Percentiles rank a stretch among this genome's conserved stretches.
phyloP scores from a whole-genome alignment of 1,140 invertebrate genomes.

The Aphelinus atriplicis region DNA sequence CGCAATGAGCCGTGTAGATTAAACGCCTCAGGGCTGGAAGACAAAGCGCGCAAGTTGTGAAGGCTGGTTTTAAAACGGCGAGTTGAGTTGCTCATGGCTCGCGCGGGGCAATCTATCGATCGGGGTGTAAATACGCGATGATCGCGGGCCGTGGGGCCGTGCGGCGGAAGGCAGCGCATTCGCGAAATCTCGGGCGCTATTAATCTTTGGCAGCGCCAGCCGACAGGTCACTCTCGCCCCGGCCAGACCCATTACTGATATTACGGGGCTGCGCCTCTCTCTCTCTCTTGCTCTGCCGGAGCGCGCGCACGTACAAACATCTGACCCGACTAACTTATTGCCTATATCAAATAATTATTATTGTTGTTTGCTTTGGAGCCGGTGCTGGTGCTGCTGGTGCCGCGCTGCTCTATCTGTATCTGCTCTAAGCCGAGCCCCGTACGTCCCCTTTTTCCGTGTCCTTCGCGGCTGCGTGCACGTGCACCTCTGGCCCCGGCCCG shows the following conservation, averaged over 20 bases:
- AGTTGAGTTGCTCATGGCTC: no score
- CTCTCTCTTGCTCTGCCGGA: no score
- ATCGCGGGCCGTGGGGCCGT: no score
- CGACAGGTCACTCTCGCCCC: slow-evolving; percentile 57
- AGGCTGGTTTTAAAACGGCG: no score
- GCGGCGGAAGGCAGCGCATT: not conserved
- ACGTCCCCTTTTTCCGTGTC: not conserved
- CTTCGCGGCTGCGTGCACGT: not conserved
- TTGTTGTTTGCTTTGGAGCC: slow-evolving; percentile 63
- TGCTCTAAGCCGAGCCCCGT: slow-evolving; percentile 23
- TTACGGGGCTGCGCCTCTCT: slow-evolving; percentile 45
- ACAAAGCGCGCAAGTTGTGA: no score
- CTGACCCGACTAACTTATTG: slow-evolving; percentile 54
- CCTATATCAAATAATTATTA: slow-evolving; percentile 64
- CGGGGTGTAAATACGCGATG: no score
- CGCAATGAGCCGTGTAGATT: no score
- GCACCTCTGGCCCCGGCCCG: slow-evolving; percentile 35
- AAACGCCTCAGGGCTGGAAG: no score
- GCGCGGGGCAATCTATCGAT: no score
- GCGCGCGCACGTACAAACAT: slow-evolving; percentile 36
- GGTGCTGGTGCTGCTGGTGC: no score
- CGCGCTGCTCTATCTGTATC: slow-evolving; percentile 37
- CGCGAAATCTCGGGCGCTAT: slow-evolving; percentile 62
- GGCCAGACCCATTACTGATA: slow-evolving; percentile 63
- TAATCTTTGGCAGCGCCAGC: slow-evolving; percentile 52